Evolutionary conservation across 2,888 invertebrate genomes (phyloP).

Genomic region (Rhogogaster chlorosoma): DNA sequence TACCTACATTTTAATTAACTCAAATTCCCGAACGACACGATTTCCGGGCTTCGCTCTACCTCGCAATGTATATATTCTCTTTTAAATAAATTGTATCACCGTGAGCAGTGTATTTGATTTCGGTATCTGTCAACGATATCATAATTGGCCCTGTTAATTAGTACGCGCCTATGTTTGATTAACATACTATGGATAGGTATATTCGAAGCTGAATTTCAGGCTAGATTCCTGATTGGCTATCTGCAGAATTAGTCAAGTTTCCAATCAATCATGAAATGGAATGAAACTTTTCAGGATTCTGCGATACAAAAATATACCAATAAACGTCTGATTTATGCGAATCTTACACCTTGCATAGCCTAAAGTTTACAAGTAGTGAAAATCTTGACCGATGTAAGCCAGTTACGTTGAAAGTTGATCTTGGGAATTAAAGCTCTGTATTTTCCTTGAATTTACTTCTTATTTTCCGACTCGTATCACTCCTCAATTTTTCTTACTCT

Average conservation of each 20-base stretch:
- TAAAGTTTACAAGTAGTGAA: not conserved
- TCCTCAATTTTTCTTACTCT: not conserved
- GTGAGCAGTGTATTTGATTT: not conserved
- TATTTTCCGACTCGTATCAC: not conserved
- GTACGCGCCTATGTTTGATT: not conserved
- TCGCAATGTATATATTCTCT: not conserved
- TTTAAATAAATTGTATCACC: not conserved
- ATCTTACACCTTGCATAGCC: too few species aligned
- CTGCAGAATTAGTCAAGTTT: not conserved
- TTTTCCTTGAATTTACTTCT: not conserved
- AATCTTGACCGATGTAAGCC: not conserved
- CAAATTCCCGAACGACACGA: not conserved
- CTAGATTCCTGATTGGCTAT: not conserved
- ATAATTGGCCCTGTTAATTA: constrained; percentile 2
- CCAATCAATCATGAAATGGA: not conserved
- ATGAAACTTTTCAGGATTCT: not conserved
- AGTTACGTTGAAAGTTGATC: not conserved
- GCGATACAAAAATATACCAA: not conserved
- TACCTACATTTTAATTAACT: not conserved
- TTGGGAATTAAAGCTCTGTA: not conserved
- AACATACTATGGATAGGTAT: not conserved
- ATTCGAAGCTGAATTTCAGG: not conserved
- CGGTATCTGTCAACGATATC: not conserved
- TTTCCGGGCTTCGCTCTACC: not conserved
- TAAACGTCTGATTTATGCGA: too few species aligned